Percentiles rank a stretch among this genome's conserved stretches.
Evolutionary conservation across 37 sponge, comb jelly and placozoan genomes (phyloP).

Genomic region (Eunapius fragilis): DNA sequence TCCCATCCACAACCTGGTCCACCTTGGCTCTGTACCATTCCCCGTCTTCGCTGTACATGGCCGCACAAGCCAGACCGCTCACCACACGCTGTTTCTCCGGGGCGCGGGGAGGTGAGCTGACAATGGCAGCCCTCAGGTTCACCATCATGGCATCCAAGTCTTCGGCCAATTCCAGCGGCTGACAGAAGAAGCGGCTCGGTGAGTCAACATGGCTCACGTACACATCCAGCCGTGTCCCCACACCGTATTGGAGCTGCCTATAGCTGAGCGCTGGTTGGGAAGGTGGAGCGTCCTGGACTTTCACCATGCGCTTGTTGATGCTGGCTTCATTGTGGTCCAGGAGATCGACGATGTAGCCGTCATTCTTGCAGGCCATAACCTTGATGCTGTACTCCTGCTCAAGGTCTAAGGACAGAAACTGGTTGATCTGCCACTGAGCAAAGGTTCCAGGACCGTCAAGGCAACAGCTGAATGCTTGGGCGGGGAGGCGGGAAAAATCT

Average conservation of each 20-base stretch:
- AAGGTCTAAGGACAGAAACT: conserved; percentile 35
- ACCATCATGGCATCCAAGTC: conserved; percentile 73
- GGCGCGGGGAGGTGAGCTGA: not conserved
- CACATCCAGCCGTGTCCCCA: conserved; percentile 42
- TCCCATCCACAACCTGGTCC: conserved; percentile 16
- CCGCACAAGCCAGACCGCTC: conserved; percentile 53
- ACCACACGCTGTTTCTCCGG: not conserved
- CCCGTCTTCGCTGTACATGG: conserved; percentile 52
- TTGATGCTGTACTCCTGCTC: conserved; percentile 48
- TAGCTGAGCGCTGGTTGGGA: not conserved
- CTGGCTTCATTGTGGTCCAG: conserved; percentile 11
- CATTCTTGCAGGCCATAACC: not conserved
- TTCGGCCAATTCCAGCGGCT: conserved; percentile 65
- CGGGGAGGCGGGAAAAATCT: conserved; percentile 26
- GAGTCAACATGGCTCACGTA: conserved; percentile 52
- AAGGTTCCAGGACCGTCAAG: conserved; percentile 4
- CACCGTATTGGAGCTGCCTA: conserved; percentile 10
- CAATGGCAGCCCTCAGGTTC: conserved; percentile 12
- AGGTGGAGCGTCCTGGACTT: not conserved
- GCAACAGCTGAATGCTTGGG: conserved; percentile 60
- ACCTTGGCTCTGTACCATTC: conserved; percentile 83
- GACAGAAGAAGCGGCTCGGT: conserved; percentile 75
- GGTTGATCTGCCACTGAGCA: conserved; percentile 7
- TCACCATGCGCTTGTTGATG: conserved; percentile 4
- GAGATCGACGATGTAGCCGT: conserved; percentile 39